Evolutionary conservation across 2,888 invertebrate species (phyloP), one percentile per base, ranked within the genome.

Genomic region (Cheilosia urbana): DNA sequence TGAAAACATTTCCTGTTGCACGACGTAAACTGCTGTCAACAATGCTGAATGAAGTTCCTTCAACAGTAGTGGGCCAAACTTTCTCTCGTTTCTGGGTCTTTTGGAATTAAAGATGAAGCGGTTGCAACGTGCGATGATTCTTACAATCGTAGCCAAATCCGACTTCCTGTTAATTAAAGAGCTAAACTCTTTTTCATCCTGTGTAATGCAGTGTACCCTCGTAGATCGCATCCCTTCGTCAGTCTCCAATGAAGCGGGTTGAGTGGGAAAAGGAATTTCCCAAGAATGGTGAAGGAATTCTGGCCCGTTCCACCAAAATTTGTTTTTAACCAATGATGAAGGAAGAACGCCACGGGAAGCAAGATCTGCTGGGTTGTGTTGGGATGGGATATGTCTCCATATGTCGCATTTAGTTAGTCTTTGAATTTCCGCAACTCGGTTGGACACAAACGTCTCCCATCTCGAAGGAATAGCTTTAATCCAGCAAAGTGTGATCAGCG

Each of bases 301-400:
- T 21, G 55, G 34, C 73, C 75, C 73, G 53, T 62, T 82, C 37
- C 42, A 45, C 27, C n/a, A 62, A 37, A 45, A 17, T 30, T 34
- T 30, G 9, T n/a, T 17, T 57, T 17, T 17, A 51, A 11, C 24
- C 17, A 57, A 11, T 34, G 13, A 11, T 9, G 34, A 34, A 34
- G 57, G 34, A 34, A 34, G 11, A 30, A 57, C 57, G 11, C 57
- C 19, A 34, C 57, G 34, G 17, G 55, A 57, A 17, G 55, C 55
- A 17, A 57, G 55, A 17, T 53, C 27, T 24, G 27, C 24, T 21
- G 15, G 27, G 53, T 53, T 53, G 27, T 27, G 27, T 24, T 53
- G 13, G 15, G 53, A 24, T 15, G 27, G 53, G 6, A 53, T 15
- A 7, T 53, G n/a, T 27, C 27, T 53, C 19, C 34, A 57, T 17